Percentiles rank a stretch among this genome's conserved stretches.
Conservation (phyloP, 2,797 vertebrate genomes). For the Microtus californicus region DNA sequence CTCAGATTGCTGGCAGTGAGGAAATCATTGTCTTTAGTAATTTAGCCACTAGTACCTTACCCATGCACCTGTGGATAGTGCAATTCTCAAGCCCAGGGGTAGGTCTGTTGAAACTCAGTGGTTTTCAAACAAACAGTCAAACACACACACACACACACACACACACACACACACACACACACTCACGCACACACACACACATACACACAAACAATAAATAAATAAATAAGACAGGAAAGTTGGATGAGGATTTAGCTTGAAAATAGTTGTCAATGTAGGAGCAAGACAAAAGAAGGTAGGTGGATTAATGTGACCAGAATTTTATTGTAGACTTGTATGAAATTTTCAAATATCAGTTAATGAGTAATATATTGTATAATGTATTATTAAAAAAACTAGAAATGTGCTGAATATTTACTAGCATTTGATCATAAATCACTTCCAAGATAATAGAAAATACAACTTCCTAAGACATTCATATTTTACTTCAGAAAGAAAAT, state of each 20-base stretch:
- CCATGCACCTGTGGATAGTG: not conserved
- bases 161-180: too few relatives aligned
- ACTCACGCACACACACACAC: too few relatives aligned
- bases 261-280: not conserved
- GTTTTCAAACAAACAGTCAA: not conserved
- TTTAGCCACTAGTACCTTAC: not conserved
- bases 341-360: not conserved
- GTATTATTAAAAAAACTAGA: conserved; percentile 6
- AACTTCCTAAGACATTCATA: not conserved
- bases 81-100: not conserved
- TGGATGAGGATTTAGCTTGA: not conserved
- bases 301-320: not conserved
- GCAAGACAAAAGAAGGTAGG: too few relatives aligned
- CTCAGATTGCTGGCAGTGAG: not conserved
- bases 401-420: conserved; percentile 25
- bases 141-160: not conserved
- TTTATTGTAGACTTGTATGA: not conserved
- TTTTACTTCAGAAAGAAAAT: conserved; percentile 38
- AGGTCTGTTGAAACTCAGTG: not conserved
- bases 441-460: too few relatives aligned
- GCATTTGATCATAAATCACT: not conserved
- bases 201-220: too few relatives aligned
- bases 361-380: not conserved
- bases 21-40: not conserved
- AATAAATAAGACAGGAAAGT: not conserved